Evolutionary conservation across 2,113 vertebrate species (phyloP).

Genomic region (Toxotes jaculatrix): DNA sequence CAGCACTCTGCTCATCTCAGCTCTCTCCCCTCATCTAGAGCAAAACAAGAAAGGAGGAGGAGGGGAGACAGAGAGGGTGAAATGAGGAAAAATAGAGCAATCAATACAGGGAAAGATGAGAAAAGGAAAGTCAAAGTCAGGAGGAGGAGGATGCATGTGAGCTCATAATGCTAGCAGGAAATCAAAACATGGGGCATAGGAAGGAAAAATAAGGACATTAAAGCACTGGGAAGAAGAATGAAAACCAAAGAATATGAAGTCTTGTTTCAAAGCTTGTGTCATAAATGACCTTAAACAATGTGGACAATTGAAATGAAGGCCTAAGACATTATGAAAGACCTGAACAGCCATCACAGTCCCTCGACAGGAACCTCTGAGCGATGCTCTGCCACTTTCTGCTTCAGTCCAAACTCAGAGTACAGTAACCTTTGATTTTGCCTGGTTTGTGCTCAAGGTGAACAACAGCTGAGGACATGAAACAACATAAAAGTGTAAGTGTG

Average conservation of each 20-base stretch:
- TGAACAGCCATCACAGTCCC: slow-evolving; percentile 58
- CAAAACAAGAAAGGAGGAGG: slow-evolving; percentile 31
- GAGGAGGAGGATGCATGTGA: slow-evolving; percentile 37
- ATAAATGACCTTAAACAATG: slow-evolving; percentile 36
- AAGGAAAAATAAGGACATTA: slow-evolving; percentile 43
- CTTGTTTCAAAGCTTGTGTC: slow-evolving; percentile 40
- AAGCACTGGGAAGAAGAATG: slow-evolving; percentile 34
- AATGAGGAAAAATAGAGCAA: slow-evolving; percentile 52
- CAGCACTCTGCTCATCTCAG: slow-evolving; percentile 35
- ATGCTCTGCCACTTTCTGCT: slow-evolving; percentile 33
- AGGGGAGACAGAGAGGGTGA: slow-evolving; percentile 6
- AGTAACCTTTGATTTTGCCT: slow-evolving; percentile 51
- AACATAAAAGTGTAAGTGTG: slow-evolving; percentile 27
- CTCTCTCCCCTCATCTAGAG: slow-evolving; percentile 41
- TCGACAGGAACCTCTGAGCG: slow-evolving; percentile 17
- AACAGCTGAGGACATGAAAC: slow-evolving; percentile 42
- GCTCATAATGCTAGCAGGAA: slow-evolving; percentile 53
- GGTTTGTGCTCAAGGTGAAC: slow-evolving; percentile 62
- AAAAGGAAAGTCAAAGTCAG: slow-evolving; percentile 39
- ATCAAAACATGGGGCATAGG: slow-evolving; percentile 45
- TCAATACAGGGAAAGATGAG: slow-evolving; percentile 62
- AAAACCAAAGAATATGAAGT: slow-evolving; percentile 35
- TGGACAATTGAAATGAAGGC: slow-evolving; percentile 60
- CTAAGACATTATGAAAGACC: slow-evolving; percentile 62
- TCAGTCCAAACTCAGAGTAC: slow-evolving; percentile 56